phyloP scores from a whole-genome alignment of 2,113 vertebrate genomes.

The Pseudorectes ferrugineus region DNA sequence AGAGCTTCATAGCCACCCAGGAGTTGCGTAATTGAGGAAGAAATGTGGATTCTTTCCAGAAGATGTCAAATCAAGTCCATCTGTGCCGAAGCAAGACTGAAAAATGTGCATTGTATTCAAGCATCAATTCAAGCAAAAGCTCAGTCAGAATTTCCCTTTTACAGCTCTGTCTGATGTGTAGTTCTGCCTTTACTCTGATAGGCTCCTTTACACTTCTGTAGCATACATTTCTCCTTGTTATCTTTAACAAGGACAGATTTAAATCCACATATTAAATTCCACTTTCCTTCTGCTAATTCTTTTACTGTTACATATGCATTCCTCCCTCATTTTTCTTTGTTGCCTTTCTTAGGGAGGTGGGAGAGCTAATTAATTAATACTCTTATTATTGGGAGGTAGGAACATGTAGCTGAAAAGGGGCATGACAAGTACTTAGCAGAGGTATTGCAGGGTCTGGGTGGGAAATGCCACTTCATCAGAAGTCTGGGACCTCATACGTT shows the following conservation, averaged over 20 bases:
- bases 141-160: not conserved
- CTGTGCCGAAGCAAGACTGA: not conserved
- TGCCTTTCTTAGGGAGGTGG: not conserved
- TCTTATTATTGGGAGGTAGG: not conserved
- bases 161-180: not conserved
- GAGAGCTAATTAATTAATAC: not conserved
- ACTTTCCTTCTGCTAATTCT: not conserved
- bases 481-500: not conserved
- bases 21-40: constrained; percentile 1
- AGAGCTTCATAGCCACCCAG: not conserved
- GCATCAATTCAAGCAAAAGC: not conserved
- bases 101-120: not conserved
- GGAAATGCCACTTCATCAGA: not conserved
- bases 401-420: not conserved
- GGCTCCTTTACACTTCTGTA: not conserved
- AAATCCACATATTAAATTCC: not conserved
- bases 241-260: not conserved
- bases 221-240: not conserved
- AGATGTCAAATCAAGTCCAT: constrained; percentile 34
- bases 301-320: not conserved
- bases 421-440: not conserved
- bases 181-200: not conserved
- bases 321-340: not conserved
- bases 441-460: not conserved
- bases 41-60: constrained; percentile 27